Evolutionary conservation across 1,140 invertebrate species (phyloP), one percentile per base, ranked within the genome.

Genomic region (Nasonia giraulti): DNA sequence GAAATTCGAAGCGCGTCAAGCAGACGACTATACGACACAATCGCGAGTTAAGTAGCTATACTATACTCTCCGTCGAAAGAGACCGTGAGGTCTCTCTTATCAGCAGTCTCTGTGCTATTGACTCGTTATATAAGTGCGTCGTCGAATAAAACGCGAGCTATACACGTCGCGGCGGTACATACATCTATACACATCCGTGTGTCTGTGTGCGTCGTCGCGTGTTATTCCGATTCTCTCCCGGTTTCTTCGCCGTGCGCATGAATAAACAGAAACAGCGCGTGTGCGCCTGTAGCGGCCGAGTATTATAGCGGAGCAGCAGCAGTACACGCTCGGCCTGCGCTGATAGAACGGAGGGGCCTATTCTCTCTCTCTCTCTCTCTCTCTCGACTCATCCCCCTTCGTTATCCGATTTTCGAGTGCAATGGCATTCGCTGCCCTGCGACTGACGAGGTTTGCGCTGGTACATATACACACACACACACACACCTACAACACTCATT

Each of bases 401-500:
- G 44, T 69, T 68, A 33, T 50, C 50, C 33, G 20, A 74, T 75
- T 76, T 76, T 31, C 74, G 37, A 40, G 17, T 37, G 31, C 69
- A 55, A 85, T 85, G 84, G 84, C 84, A 47, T 50, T 81, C 20
- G 33, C 69, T n/a, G 33, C 69, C 8, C 62, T 73, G 10, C 75
- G 37, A 10, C 44, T 81, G 66, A 50, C 55, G 33, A 44, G 40
- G n/a, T 23, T 85, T 50, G 40, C 73, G 68, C 17, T 80, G 78
- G 83, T 84, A 80, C 73, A 74, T 37, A 74, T 17, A 74, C 31
- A 71, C 7, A 71, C 27, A 27, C 27, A n/a, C n/a, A n/a, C n/a
- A n/a, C n/a, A n/a, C n/a, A n/a, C n/a, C 27, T 27, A 27, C 27
- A 5, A 74, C 71, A 74, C 69, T 17, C n/a, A 20, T 83, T 44